Base-by-base conservation (phyloP, 2,797 vertebrate genomes). In the Oreochromis mossambicus region DNA sequence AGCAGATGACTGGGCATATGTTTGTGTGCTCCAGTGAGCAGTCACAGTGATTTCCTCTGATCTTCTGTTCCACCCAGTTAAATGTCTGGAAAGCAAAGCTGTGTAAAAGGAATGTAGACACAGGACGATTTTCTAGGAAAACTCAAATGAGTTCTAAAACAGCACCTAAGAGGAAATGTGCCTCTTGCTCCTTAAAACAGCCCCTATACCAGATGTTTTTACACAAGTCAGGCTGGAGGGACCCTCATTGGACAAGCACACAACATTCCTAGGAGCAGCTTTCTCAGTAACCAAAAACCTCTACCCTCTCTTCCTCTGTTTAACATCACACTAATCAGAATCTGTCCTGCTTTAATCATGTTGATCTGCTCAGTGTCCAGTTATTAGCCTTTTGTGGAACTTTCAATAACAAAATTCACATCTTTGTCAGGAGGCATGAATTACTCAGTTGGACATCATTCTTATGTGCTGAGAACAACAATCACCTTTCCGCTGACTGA, bases 41-140 rank as follows among this genome's bases (percentile, higher is more conserved):
- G 75, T 3, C 50, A 68, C 63, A 73, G 36, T 80, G 34, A 83
- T 66, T 54, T 61, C 10, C 80, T 86, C 77, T 76, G 17, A 73
- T 24, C 26, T n/a, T 55, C 34, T 17, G 29, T 46, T 51, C 13
- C 78, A 26, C 56, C 21, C 68, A 8, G 61, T 77, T 68, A 77
- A 77, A 93, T 79, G 11, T 61, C 80, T 91, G 80, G 77, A 90
- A 88, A 90, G 81, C 86, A 87, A 77, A 83, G 76, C 55, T 43
- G 19, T 85, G 61, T 38, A 12, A 79, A 75, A 82, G 70, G 73
- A 92, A 94, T 81, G 82, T 81, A 89, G 77, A 81, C 10, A 5
- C 41, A 13, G 7, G n/a, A 29, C 52, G 4, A 80, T 68, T 93
- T 91, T 95, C 90, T 84, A 92, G 91, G 95, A 95, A 95, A 94